Conservation (phyloP, 1,140 invertebrate genomes). For the Meloidogyne exigua region DNA sequence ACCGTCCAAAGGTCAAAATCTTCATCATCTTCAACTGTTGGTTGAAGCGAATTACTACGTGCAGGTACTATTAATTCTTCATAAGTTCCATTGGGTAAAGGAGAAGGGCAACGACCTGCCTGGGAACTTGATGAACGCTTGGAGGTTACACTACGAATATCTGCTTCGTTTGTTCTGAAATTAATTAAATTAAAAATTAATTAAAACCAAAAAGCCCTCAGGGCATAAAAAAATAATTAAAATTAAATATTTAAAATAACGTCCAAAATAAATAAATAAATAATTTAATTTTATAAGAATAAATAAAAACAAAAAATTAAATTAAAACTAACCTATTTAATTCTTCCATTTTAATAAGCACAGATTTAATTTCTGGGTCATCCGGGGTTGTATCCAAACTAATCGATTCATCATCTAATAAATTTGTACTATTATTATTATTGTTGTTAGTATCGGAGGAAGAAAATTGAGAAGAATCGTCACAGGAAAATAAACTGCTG, state of each 20-base stretch:
- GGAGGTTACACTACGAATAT: conserved; percentile 56
- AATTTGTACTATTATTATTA: too few species aligned
- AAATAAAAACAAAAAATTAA: background rate
- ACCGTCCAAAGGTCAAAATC: conserved; percentile 58
- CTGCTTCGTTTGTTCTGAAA: conserved; percentile 57
- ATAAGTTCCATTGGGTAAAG: background rate
- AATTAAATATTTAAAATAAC: too few species aligned
- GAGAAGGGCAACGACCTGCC: conserved; percentile 13
- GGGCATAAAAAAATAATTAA: too few species aligned
- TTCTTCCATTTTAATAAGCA: conserved; percentile 61
- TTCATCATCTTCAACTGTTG: conserved; percentile 39
- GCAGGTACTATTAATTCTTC: background rate
- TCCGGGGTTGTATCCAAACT: conserved; percentile 14
- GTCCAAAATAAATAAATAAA: too few species aligned
- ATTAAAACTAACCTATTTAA: conserved; percentile 46
- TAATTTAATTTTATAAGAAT: too few species aligned
- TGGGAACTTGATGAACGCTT: conserved; percentile 43
- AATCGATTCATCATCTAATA: conserved; percentile 9
- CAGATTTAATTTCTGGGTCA: conserved; percentile 42
- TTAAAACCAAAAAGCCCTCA: too few species aligned
- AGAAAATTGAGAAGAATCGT: conserved; percentile 21
- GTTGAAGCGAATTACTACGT: conserved; percentile 21
- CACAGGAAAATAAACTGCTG: background rate
- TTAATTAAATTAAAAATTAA: background rate
- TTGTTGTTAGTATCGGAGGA: conserved; percentile 12